A percentile compares a stretch with the other conserved stretches of the same genome.
Conservation (phyloP, 2,888 invertebrate species). For the Rotaria magnacalcarata region DNA sequence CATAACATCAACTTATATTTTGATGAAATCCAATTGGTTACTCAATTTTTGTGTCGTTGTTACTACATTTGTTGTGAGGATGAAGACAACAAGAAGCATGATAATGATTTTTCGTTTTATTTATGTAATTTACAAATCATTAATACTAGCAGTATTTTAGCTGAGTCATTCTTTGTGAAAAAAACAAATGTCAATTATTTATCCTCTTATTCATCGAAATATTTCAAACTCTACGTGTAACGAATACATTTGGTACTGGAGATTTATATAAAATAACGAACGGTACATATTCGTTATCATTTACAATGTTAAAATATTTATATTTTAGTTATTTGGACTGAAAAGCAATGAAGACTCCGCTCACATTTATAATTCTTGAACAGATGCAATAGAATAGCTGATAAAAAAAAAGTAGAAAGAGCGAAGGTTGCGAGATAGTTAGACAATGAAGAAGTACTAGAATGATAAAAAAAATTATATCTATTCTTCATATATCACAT, state of each 20-base stretch:
- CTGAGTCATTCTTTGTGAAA: too few relatives aligned
- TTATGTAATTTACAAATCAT: neutral
- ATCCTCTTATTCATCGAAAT: too few relatives aligned
- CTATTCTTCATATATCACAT: neutral
- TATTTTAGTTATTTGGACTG: too few relatives aligned
- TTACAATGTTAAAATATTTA: too few relatives aligned
- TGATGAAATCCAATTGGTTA: neutral
- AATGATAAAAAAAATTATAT: neutral
- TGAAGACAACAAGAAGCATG: neutral
- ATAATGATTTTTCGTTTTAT: neutral
- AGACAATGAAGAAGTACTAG: neutral
- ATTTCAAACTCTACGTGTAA: too few relatives aligned
- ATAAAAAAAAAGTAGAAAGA: neutral
- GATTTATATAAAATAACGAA: too few relatives aligned
- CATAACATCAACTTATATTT: neutral
- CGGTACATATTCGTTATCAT: too few relatives aligned
- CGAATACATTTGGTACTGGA: too few relatives aligned
- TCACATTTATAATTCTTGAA: too few relatives aligned
- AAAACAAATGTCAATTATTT: too few relatives aligned
- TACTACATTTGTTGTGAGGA: neutral
- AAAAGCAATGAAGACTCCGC: too few relatives aligned
- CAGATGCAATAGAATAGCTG: neutral
- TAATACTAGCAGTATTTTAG: neutral
- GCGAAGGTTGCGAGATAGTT: neutral
- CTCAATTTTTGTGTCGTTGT: neutral